These are phyloP conservation scores for Netelia virgata DNA, from an alignment of 2,888 invertebrate genomes.

Conservation along the genomic window DNA sequence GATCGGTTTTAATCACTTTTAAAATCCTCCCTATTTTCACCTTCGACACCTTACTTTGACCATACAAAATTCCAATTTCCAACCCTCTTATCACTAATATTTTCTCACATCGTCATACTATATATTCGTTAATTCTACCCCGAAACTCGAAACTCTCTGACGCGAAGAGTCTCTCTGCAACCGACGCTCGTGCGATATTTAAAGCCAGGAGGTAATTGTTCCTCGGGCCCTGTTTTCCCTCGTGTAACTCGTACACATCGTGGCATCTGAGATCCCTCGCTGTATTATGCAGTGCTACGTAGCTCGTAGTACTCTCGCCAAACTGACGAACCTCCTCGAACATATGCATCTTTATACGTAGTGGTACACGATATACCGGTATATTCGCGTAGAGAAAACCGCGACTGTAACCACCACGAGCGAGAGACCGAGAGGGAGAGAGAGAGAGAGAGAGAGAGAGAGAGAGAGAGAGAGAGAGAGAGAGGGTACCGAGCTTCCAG, in stretches of 20 bases:
- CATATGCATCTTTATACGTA: conserved; percentile 10
- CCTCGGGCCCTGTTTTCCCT: neutral
- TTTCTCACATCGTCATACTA: no score
- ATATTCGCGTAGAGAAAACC: conserved; percentile 38
- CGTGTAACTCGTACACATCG: conserved; percentile 1
- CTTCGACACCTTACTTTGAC: no score
- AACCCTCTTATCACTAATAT: no score
- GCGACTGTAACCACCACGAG: conserved; percentile 54
- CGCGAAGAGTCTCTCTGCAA: no score
- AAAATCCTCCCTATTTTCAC: no score
- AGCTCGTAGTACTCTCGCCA: conserved; percentile 1
- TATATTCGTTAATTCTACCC: no score
- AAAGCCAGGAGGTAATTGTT: conserved; percentile 5
- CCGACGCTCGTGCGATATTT: neutral
- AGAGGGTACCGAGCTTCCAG: conserved; percentile 27
- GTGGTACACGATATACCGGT: neutral
- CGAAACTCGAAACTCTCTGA: no score
- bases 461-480: conserved; percentile 11
- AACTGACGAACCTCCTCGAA: conserved; percentile 25
- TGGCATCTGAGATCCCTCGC: conserved; percentile 24
- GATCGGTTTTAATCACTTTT: no score
- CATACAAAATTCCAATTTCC: no score
- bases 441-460: no score
- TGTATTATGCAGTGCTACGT: neutral
- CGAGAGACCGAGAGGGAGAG: no score